Base-by-base conservation (phyloP, 2,113 vertebrate genomes). In the Globicephala melas region DNA sequence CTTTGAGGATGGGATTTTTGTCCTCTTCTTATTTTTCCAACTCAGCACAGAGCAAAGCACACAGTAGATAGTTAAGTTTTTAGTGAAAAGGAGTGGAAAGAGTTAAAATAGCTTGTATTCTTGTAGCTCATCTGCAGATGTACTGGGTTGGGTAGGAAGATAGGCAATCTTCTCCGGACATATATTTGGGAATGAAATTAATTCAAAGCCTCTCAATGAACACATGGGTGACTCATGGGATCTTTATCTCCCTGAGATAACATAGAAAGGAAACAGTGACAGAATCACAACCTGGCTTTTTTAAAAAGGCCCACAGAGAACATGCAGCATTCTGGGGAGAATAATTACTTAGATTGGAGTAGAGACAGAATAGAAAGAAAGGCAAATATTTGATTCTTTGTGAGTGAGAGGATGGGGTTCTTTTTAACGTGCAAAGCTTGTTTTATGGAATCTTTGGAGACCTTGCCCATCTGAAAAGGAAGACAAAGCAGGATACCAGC, bases 311-410 rank as follows among this genome's bases (percentile, higher is more conserved):
- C 31, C 67, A 63, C 20, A 86, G 23, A 86, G 44, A 79, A 44
- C n/a, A n/a, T 60, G 65, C 20, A 68, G 73, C 14, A 76, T 92
- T 97, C 95, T 97, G 94, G 89, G 95, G 88, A 84, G 95, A 98
- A 98, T 97, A 95, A 96, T 76, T 97, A 96, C 97, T 83, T 87
- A 94, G 67, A 82, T 5, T 23, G 53, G 13, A 89, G 58, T 2
- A 41, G 20, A 98, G 81, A 68, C 47, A 95, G 70, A 87, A 93
- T 47, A 87, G 96, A 97, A 95, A 95, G n/a, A 60, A 96, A 97
- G 68, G 88, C 85, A 98, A 98, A 97, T 98, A 97, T 97, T 95
- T 97, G 90, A 90, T 89, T 70, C 94, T 81, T 94, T 60, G 17
- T 55, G 79, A 97, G 13, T 6, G 76, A 97, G 76, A 80, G 23